Evolutionary conservation across 2,888 invertebrate species (phyloP), one percentile per base, ranked within the genome.

Genomic region (Lapara coniferarum): DNA sequence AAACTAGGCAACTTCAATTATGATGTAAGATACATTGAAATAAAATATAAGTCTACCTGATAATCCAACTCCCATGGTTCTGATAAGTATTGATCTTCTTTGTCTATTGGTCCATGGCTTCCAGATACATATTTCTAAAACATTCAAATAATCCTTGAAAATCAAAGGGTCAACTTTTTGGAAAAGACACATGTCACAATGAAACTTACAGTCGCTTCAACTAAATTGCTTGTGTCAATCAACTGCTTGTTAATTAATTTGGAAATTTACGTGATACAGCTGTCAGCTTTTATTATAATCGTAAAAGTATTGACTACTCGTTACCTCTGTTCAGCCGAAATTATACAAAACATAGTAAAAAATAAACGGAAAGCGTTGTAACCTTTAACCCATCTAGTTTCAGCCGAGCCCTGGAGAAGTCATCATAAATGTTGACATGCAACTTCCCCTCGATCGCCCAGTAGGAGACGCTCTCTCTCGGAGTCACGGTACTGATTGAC

Each of bases 21-120:
- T 25, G 5, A 2, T 37, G 8, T 8, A 6, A 37, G 4, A 37
- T 52, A 53, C 6, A n/a, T 16, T 56, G 7, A 25, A 59, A 57
- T 46, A 8, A 76, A 69, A 55, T 56, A 59, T 53, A 67, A 16
- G 3, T 44, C 14, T 75, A 91, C 92, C 83, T 83, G 82, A 73
- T 90, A 92, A 16, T 90, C 90, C 0, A 90, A 75, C 56, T 93
- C 92, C 92, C 92, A 93, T 0, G 90, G 88, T 16, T 85, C 79
- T 16, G 79, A 85, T 16, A 93, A 73, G 25, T 77, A 79, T n/a
- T 76, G 74, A 0, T 85, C 83, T 1, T 87, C 88, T 1, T 85
- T 86, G 0, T 80, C 79, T 0, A 85, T 77, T 25, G 83, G 81
- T 1, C 83, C 70, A 12, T 79, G 74, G 2, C 78, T 76, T 37